Percentiles rank a stretch among this genome's conserved stretches.
Conservation (phyloP, 2,888 invertebrate genomes). For the Tenthredo notha region DNA sequence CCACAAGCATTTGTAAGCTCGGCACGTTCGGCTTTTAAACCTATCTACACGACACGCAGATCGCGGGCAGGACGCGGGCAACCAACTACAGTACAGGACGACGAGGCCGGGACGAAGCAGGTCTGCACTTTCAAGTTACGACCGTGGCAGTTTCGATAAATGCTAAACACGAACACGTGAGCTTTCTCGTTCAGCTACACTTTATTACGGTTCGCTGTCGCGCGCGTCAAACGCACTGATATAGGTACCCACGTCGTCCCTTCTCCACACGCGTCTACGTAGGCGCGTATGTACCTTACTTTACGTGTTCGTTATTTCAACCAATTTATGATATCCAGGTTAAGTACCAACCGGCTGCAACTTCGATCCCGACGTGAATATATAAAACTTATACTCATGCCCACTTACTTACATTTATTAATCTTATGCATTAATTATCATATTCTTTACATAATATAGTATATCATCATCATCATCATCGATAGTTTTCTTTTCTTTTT, state of each 20-base stretch:
- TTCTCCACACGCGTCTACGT: slow-evolving; percentile 28
- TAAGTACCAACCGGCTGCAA: background rate
- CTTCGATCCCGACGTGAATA: background rate
- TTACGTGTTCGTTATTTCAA: slow-evolving; percentile 42
- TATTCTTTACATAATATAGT: no score
- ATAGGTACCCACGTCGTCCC: slow-evolving; percentile 52
- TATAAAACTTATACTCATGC: slow-evolving; percentile 7
- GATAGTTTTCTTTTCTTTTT: background rate
- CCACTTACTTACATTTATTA: slow-evolving; percentile 16
- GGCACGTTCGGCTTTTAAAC: slow-evolving; percentile 77
- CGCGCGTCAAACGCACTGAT: slow-evolving; percentile 54
- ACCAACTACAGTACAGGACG: slow-evolving; percentile 30
- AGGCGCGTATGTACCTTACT: slow-evolving; percentile 32
- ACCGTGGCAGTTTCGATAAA: slow-evolving; percentile 77
- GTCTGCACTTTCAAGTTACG: slow-evolving; percentile 76
- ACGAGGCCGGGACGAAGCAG: slow-evolving; percentile 58
- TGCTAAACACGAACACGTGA: slow-evolving; percentile 78
- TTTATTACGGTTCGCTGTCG: slow-evolving; percentile 70
- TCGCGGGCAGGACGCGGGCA: slow-evolving; percentile 47
- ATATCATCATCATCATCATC: slow-evolving; percentile 2
- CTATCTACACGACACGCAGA: slow-evolving; percentile 77
- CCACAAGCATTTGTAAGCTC: slow-evolving; percentile 74
- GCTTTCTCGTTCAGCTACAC: slow-evolving; percentile 75
- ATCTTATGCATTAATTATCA: background rate
- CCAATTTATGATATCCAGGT: slow-evolving; percentile 36